These are phyloP conservation scores for Diarsia brunnea DNA, from an alignment of 2,888 invertebrate species.

Conservation along the genomic window DNA sequence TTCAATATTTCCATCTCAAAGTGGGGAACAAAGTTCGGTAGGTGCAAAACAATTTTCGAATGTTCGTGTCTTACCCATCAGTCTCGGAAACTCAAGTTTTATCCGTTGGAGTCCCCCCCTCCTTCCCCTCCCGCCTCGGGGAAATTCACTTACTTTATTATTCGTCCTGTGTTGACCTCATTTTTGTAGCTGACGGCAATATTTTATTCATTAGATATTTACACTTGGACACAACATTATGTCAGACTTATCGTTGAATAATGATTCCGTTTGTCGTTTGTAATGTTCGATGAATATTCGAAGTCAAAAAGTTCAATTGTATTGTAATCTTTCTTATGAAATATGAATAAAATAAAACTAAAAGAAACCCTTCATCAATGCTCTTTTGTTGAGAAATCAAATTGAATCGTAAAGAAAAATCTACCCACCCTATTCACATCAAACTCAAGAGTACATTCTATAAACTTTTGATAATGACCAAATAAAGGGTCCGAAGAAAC, in stretches of 20 bases:
- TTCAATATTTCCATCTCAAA: constrained; percentile 64
- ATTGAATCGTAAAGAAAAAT: constrained; percentile 13
- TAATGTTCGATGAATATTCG: constrained; percentile 18
- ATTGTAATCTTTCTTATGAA: background rate
- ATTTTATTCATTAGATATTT: constrained; percentile 67
- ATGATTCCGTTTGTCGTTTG: constrained; percentile 33
- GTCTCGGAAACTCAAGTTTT: constrained; percentile 62
- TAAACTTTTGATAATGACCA: constrained; percentile 48
- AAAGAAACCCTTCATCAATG: background rate
- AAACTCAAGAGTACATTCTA: constrained; percentile 34
- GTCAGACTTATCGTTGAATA: constrained; percentile 45
- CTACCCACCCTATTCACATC: constrained; percentile 16
- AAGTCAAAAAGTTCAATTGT: background rate
- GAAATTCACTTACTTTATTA: constrained; percentile 66
- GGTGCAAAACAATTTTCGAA: constrained; percentile 67
- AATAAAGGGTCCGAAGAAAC: constrained; percentile 58
- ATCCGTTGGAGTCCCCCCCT: constrained; percentile 30
- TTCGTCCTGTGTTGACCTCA: constrained; percentile 68
- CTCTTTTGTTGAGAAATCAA: constrained; percentile 1
- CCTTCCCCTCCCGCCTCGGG: constrained; percentile 19
- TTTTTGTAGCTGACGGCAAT: constrained; percentile 64
- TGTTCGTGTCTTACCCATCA: constrained; percentile 66
- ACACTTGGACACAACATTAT: constrained; percentile 62
- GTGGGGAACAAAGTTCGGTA: constrained; percentile 62
- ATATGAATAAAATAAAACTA: background rate